Conservation (phyloP, 2,888 invertebrate species). For the Eilema caniola region DNA sequence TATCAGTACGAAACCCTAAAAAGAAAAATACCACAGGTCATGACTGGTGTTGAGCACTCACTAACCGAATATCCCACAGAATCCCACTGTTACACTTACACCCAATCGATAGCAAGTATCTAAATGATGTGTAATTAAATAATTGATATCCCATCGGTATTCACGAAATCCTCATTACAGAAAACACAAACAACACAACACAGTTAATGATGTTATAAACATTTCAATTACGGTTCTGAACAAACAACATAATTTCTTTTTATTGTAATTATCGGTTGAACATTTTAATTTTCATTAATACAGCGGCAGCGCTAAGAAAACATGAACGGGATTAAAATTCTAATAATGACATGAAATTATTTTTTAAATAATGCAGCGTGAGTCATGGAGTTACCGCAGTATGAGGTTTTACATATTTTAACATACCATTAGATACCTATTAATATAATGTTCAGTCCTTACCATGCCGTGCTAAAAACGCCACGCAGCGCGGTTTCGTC, state of each 20-base stretch:
- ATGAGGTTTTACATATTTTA: neutral
- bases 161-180: slow-evolving; percentile 22
- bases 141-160: slow-evolving; percentile 25
- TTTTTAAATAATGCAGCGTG: neutral
- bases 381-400: neutral
- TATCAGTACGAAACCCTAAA: neutral
- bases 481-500: too few species aligned
- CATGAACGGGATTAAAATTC: slow-evolving; percentile 20
- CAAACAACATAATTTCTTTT: slow-evolving; percentile 12
- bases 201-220: slow-evolving; percentile 15
- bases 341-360: neutral
- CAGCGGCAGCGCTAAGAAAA: slow-evolving; percentile 19
- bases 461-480: too few species aligned
- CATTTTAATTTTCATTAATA: slow-evolving; percentile 6
- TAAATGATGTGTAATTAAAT: slow-evolving; percentile 31
- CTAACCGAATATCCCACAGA: slow-evolving; percentile 18
- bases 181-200: slow-evolving; percentile 7
- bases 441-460: too few species aligned
- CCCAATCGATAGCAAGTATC: slow-evolving; percentile 26
- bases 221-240: slow-evolving; percentile 21
- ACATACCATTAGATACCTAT: too few species aligned
- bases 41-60: slow-evolving; percentile 36
- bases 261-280: slow-evolving; percentile 3
- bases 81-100: slow-evolving; percentile 21
- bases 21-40: slow-evolving; percentile 32